Evolutionary conservation across 1,140 invertebrate species (phyloP), one percentile per base, ranked within the genome.

Genomic region (Chymomyza costata): DNA sequence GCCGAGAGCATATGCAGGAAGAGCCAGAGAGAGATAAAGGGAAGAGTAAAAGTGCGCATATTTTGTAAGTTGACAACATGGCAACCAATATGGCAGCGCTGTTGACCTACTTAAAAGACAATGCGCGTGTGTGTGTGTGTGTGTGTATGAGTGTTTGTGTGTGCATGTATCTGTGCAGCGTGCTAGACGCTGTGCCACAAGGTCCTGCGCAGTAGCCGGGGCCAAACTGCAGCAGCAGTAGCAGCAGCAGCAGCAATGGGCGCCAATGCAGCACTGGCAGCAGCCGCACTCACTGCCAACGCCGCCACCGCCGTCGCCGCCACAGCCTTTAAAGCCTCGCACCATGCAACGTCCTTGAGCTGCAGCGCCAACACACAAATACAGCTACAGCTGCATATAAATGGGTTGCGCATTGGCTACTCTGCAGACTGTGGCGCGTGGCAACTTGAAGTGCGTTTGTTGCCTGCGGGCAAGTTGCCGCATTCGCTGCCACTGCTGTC

Each of bases 81-180:
- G 61, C 61, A 52, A 58, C 7, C 31, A 34, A 11, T 11, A 11
- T 34, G n/a, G 31, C 31, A 34, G 31, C 31, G 59, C 67, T 70
- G 74, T 73, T 80, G 73, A 80, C 73, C 73, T 80, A 80, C 64
- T 80, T 80, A 51, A 41, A 60, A 59, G 62, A 80, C 67, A 73
- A 76, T 73, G 67, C 59, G 69, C 50, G 54, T 59, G 53, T 66
- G 54, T 35, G 48, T 64, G 45, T 80, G 50, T 59, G 45, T 45
- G 37, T 30, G 40, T n/a, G n/a, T 41, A 13, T 47, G 53, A 35
- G 37, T 55, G 51, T 56, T 25, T 19, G 13, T 55, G 45, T 49
- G 32, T 46, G 46, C 44, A 30, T 63, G 43, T 25, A 5, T 50
- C 30, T 52, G 41, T 39, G 49, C 35, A 17, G 15, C 37, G 30